Evolutionary conservation across 2,113 vertebrate genomes (phyloP), one percentile per base, ranked within the genome.

Genomic region (Oreochromis aureus): DNA sequence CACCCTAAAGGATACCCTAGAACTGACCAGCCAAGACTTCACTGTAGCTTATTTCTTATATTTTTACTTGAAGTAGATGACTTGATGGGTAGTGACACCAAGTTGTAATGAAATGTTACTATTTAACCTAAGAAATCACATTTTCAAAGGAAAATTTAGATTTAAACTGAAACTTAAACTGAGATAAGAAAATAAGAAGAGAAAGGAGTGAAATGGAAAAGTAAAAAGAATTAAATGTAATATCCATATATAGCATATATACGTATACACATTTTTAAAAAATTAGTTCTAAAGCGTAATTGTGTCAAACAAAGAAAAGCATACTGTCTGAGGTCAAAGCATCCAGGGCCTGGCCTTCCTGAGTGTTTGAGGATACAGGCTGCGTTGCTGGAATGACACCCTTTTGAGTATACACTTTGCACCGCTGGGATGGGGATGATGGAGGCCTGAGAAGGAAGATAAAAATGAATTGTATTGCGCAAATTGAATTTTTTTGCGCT

Each of bases 331-430:
- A 95, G 30, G 91, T 94, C 66, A 95, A 27, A 30, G 92, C 69
- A 1, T 96, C 95, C 32, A 79, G 66, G 15, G 87, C 39, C 86
- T 94, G 94, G 83, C 89, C 73, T 16, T 99, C 98, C 89, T 97
- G 97, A 92, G 96, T 89, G 41, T 97, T 96, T 59, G 96, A 96
- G 66, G 97, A 96, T 19, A 94, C 90, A 0, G 98, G 96, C 3
- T 96, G 95, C 0, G 97, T 96, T 54, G 96, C 95, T 3, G 98
- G 99, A 92, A 98, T 90, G 27, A 99, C 97, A 5, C 98, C 97
- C 93, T 99, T 99, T 95, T 99, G 98, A 7, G 99, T 99, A 84
- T 98, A 98, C 18, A 99, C 98, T 90, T 99, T 99, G 95, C 98
- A 98, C 12, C 99, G 96, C 94, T 99, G 98, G 10, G 98, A 99